Conservation (phyloP, 1,140 invertebrate species). For the Lethrus apterus region DNA sequence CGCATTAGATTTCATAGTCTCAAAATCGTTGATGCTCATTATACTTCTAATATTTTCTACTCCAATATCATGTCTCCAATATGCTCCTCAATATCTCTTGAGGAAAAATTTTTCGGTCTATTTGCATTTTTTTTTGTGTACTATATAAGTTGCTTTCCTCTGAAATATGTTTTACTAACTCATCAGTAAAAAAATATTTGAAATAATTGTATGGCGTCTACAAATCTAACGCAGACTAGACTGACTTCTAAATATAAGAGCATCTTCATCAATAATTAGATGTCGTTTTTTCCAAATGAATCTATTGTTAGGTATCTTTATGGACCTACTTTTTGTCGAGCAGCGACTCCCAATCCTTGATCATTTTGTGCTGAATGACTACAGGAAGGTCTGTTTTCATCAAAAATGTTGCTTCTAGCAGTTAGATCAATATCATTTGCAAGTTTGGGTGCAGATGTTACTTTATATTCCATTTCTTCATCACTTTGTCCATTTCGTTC, state of each 20-base stretch:
- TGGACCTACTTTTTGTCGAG: not conserved
- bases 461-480: conserved; percentile 1
- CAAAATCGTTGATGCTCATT: conserved; percentile 1
- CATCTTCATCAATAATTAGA: not conserved
- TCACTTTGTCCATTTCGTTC: not conserved
- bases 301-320: not conserved
- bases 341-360: not conserved
- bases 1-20: not conserved
- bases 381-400: not conserved
- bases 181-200: conserved; percentile 1
- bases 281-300: not conserved
- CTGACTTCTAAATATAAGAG: not conserved
- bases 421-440: not conserved
- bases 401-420: not conserved
- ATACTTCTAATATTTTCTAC: not conserved
- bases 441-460: not conserved
- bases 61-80: not conserved
- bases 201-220: not conserved
- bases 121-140: not conserved
- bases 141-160: conserved; percentile 1
- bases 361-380: not conserved
- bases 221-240: not conserved
- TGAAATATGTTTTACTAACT: too few species aligned
- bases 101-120: conserved; percentile 1
- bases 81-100: not conserved